These are phyloP conservation scores for Glossophaga mutica DNA, from an alignment of 2,797 vertebrate genomes.

Conservation along the genomic window DNA sequence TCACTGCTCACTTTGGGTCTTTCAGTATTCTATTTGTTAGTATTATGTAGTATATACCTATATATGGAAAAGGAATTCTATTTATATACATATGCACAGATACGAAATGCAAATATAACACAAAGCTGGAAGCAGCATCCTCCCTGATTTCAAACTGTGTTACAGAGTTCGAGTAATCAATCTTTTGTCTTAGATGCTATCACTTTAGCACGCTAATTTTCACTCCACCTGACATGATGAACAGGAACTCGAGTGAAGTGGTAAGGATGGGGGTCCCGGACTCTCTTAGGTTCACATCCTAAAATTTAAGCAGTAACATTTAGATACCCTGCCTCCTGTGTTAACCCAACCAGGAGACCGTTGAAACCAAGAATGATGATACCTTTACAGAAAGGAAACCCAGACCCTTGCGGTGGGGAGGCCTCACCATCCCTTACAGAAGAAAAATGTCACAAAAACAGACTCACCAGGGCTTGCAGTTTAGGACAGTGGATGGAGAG, in stretches of 20 bases:
- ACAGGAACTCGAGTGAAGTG: too few species aligned
- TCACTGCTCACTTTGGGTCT: neutral
- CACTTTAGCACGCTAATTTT: neutral
- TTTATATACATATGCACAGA: too few species aligned
- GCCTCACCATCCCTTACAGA: neutral
- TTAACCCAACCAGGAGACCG: neutral
- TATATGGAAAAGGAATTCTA: neutral
- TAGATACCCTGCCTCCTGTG: neutral
- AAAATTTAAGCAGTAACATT: neutral
- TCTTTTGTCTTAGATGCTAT: neutral
- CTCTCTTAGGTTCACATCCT: neutral
- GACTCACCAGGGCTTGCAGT: slow-evolving; percentile 91
- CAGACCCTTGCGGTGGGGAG: neutral
- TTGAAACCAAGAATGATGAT: neutral
- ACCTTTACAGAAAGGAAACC: neutral
- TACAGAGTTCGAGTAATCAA: neutral
- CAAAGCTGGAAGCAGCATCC: neutral
- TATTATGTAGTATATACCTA: neutral
- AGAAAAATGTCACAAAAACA: neutral
- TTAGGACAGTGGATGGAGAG: slow-evolving; percentile 92
- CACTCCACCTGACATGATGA: neutral
- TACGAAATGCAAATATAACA: neutral
- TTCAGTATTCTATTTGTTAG: neutral
- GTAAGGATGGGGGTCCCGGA: neutral
- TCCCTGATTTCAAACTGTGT: neutral